Evolutionary conservation across 2,888 invertebrate genomes (phyloP).

Genomic region (Archaeoteleia sp.): DNA sequence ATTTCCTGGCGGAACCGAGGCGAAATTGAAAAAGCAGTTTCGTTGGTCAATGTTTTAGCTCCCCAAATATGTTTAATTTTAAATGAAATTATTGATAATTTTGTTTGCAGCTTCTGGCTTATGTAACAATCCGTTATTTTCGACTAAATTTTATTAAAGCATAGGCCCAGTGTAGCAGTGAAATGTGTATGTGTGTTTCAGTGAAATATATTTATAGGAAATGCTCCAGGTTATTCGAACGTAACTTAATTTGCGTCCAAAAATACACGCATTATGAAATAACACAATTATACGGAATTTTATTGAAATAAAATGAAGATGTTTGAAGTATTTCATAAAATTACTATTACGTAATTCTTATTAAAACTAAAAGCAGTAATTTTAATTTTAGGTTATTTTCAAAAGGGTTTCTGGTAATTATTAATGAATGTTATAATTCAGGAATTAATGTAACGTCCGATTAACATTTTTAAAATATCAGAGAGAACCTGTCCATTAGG

Average conservation of each 20-base stretch:
- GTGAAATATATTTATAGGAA: no score
- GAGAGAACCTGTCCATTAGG: no score
- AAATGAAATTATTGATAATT: slow-evolving; percentile 27
- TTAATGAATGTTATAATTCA: no score
- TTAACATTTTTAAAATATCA: no score
- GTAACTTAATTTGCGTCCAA: slow-evolving; percentile 36
- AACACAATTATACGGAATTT: slow-evolving; percentile 41
- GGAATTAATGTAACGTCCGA: no score
- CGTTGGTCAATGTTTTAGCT: no score
- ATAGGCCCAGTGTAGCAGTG: no score
- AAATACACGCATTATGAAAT: slow-evolving; percentile 37
- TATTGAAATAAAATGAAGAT: slow-evolving; percentile 42
- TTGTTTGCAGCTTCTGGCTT: slow-evolving; percentile 16
- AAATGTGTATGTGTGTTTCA: no score
- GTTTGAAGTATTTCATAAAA: slow-evolving; percentile 35
- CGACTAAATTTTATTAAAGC: slow-evolving; percentile 12
- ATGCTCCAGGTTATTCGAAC: slow-evolving; percentile 3
- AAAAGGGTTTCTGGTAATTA: no score
- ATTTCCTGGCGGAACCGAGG: background rate
- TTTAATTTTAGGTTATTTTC: no score
- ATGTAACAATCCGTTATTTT: background rate
- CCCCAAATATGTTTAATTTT: slow-evolving; percentile 21
- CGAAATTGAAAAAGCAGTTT: slow-evolving; percentile 1
- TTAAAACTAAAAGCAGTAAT: no score
- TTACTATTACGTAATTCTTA: no score